Base-by-base conservation (phyloP, 2,888 invertebrate genomes). In the Drosophila formosana region DNA sequence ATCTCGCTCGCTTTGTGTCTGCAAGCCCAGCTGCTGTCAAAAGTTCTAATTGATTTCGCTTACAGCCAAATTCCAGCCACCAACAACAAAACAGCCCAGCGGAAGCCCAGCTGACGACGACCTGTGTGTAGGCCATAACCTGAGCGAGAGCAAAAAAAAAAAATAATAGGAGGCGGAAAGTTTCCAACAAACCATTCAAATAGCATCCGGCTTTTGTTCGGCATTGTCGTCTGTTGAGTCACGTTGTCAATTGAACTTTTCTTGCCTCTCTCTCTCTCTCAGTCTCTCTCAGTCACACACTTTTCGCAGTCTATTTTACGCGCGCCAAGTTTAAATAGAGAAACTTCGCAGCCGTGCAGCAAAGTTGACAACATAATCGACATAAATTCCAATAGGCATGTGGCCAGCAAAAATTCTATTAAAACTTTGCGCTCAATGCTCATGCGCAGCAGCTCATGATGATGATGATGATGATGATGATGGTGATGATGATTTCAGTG, bases 21-120 rank as follows among this genome's bases (percentile, higher is more conserved):
- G 65, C 72, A 82, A 72, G 56, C 75, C 66, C 78, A 78, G 75
- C 65, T 64, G 74, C 80, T 79, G 77, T 70, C 86, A 77, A 82
- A 83, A 84, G 80, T 84, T 84, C 88, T 88, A 88, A 84, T 88
- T 84, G 88, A 88, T 88, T 87, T 87, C 67, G 85, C 83, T 82
- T 72, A 68, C 72, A 75, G 76, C 78, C 4, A 66, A 64, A 66
- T 65, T 56, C 64, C 50, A 57, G 50, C 51, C 57, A 41, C 39
- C 39, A 37, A 37, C 39, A 41, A 18, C 13, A 41, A 41, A 41
- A 41, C 39, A 43, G 47, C 39, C 18, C 32, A 49, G 39, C 6
- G 1, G 45, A 43, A 32, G 43, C 64, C 30, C 84, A 70, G 69
- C 75, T 84, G 75, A 25, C 65, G 41, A 11, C 28, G 47, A 64